phyloP scores from a whole-genome alignment of 2,113 vertebrate species.

The Coryphaenoides rupestris region DNA sequence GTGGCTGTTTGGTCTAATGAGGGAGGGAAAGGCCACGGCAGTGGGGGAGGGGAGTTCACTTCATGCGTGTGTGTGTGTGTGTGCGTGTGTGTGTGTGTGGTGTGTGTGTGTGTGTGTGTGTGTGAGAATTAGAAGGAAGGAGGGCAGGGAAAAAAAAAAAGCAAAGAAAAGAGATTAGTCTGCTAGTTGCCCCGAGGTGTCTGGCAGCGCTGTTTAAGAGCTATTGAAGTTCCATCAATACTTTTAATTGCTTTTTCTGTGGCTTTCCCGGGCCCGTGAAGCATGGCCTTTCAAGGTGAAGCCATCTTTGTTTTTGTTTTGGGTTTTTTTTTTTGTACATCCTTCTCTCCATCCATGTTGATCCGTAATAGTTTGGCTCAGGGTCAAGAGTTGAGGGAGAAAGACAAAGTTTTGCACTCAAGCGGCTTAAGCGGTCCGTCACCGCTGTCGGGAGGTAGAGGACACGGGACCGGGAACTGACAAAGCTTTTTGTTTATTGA shows the following conservation, averaged over 20 bases:
- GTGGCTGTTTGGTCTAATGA: constrained; percentile 61
- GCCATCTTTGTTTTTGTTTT: too few relatives aligned
- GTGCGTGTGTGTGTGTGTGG: constrained; percentile 22
- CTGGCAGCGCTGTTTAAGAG: constrained; percentile 65
- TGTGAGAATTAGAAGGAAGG: constrained; percentile 63
- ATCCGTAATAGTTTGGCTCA: constrained; percentile 43
- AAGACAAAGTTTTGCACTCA: too few relatives aligned
- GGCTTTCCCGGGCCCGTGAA: constrained; percentile 53
- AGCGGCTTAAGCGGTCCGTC: too few relatives aligned
- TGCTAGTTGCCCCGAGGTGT: constrained; percentile 56
- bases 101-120: constrained; percentile 26
- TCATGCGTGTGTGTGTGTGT: constrained; percentile 13
- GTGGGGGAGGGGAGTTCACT: constrained; percentile 28
- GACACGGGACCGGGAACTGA: too few relatives aligned
- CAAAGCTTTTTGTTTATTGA: too few relatives aligned
- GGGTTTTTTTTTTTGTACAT: too few relatives aligned
- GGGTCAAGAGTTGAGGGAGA: constrained; percentile 46
- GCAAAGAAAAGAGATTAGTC: constrained; percentile 45
- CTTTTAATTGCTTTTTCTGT: constrained; percentile 73
- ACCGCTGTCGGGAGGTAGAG: too few relatives aligned
- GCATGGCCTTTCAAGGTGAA: constrained; percentile 62
- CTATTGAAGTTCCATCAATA: constrained; percentile 71
- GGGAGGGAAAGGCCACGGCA: constrained; percentile 61
- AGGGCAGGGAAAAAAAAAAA: constrained; percentile 46
- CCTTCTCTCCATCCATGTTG: constrained; percentile 37